Percentiles rank a stretch among this genome's conserved stretches.
Evolutionary conservation across 2,888 invertebrate species (phyloP).

Genomic region (Andrena flavipes): DNA sequence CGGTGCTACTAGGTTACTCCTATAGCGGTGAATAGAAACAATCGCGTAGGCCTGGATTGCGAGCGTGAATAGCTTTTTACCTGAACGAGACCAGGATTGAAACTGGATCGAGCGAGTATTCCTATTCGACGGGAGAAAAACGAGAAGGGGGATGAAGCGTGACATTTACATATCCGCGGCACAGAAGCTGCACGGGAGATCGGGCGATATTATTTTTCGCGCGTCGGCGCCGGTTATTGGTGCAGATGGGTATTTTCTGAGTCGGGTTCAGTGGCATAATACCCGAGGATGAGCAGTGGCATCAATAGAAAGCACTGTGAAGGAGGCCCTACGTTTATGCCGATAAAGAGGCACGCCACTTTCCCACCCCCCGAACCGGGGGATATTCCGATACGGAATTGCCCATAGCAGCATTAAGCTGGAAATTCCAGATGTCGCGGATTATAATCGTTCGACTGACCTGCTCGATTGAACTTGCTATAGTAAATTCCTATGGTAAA

Average conservation of each 20-base stretch:
- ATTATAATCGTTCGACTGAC: slow-evolving; percentile 26
- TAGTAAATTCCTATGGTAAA: no score
- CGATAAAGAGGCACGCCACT: neutral
- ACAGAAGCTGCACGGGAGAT: neutral
- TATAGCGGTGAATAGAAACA: slow-evolving; percentile 6
- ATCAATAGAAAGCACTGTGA: slow-evolving; percentile 12
- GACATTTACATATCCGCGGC: slow-evolving; percentile 2
- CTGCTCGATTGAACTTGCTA: neutral
- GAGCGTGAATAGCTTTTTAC: neutral
- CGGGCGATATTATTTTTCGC: slow-evolving; percentile 12
- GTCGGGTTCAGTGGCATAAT: slow-evolving; percentile 26
- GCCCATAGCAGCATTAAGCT: neutral
- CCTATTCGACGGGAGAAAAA: neutral
- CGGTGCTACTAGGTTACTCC: neutral
- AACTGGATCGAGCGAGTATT: slow-evolving; percentile 13
- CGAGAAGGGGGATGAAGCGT: neutral
- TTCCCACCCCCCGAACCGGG: neutral
- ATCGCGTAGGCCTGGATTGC: neutral
- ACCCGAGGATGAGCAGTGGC: slow-evolving; percentile 1
- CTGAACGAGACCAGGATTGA: neutral
- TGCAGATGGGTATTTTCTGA: slow-evolving; percentile 6
- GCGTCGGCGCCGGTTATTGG: slow-evolving; percentile 4
- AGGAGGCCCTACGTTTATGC: neutral
- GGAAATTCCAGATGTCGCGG: slow-evolving; percentile 19
- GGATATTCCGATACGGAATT: slow-evolving; percentile 26